Evolutionary conservation across 2,797 vertebrate species (phyloP), one percentile per base, ranked within the genome.

Genomic region (Merluccius polli): DNA sequence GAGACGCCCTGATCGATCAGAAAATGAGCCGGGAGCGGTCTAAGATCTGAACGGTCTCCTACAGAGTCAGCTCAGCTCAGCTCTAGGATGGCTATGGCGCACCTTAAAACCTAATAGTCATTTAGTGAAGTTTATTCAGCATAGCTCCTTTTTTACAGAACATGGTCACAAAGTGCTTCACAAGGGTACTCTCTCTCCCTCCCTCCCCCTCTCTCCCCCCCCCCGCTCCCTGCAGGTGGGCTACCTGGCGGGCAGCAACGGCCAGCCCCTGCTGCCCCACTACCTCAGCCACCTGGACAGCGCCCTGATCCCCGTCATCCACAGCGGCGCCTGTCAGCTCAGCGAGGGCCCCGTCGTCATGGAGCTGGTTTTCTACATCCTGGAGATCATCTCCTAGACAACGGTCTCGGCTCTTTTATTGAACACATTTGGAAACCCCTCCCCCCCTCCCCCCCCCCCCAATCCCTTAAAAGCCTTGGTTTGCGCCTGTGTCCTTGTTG

Each of bases 281-380:
- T 99, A 99, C 93, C 95, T 98, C 94, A 97, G 96, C 3, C 98
- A 98, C 87, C 93, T 99, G 94, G 98, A 99, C 95, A 97, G 95
- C 87, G 95, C 97, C 78, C 94, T 99, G 92, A 98, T 99, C 85
- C 98, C 98, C 1, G 95, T 99, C 91, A 99, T 99, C 91, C 98
- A 99, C 84, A 91, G 96, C 52, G 97, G 97, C 82, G 96, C 96
- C 15, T 98, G 97, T 87, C 97, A 97, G 94, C 91, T 98, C 84
- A 98, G 94, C 30, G 97, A 99, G 87, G 98, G 97, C 75, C 96
- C 97, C 0, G 89, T 99, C 70, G 94, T 97, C 86, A 97, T 99
- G 96, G 98, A 99, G 92, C 95, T 99, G 89, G 93, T 98, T 91
- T 99, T 99, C 95, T 99, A 98, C 95, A 98, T 99, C 91, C 93